Evolutionary conservation across 2,797 vertebrate species (phyloP), one percentile per base, ranked within the genome.

Genomic region (Aulostomus chinensis): DNA sequence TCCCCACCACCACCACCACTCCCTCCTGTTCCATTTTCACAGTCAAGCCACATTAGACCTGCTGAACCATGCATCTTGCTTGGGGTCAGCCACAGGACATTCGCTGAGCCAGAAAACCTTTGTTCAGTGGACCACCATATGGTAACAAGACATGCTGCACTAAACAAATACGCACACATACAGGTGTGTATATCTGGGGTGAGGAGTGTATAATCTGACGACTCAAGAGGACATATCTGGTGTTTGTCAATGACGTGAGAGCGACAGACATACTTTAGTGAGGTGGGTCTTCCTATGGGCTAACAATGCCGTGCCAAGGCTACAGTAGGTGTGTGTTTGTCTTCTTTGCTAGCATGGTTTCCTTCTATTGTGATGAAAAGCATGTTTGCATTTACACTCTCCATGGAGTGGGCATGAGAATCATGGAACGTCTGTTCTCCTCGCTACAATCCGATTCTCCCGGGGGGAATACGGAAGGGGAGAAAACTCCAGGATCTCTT

Each of bases 251-350:
- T 39, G 38, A 29, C 47, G 39, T 48, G 33, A 41, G 58, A 56
- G 42, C 50, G 45, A 52, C 47, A 75, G 58, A 59, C 73, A 88
- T 83, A 73, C 37, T 78, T 88, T 74, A 62, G 61, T 67, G 68
- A 88, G 83, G 85, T 80, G 84, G 83, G 81, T 87, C 83, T 85
- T 87, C 75, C 80, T 83, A 40, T 77, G 84, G 81, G 76, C 35
- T 64, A 65, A 76, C 72, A 76, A 64, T 72, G 72, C 62, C 48
- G 57, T 47, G 48, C 58, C 47, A 75, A 54, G 49, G 42, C 32
- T 15, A 15, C 53, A 24, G 24, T 41, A 41, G 60, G 54, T 11
- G 9, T 20, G 24, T 15, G 24, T 32, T 26, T 37, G 42, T 47
- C 52, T 53, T 64, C 47, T 66, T 63, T 35, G 69, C 39, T 21